A percentile compares a stretch with the other conserved stretches of the same genome.
Evolutionary conservation across 2,888 invertebrate genomes (phyloP).

Genomic region (Drosophila lacicola): DNA sequence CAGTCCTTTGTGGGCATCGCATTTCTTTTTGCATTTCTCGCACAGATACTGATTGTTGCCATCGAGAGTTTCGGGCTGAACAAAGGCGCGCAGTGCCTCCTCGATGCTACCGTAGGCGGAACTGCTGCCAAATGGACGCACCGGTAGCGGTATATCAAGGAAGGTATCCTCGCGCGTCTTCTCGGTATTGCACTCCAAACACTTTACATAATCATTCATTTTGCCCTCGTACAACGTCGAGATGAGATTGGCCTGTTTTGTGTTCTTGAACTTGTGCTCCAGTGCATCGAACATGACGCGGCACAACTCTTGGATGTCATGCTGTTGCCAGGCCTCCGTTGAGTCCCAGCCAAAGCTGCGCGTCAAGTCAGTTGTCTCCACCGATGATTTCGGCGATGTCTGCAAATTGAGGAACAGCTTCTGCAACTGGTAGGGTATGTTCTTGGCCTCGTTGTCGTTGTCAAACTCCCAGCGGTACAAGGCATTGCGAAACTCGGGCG

Average conservation of each 20-base stretch:
- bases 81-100: conserved; percentile 93
- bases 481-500: conserved; percentile 95
- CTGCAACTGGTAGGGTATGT: conserved; percentile 94
- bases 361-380: conserved; percentile 94
- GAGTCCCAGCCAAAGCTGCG: conserved; percentile 96
- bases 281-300: conserved; percentile 96
- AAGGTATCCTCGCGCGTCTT: conserved; percentile 93
- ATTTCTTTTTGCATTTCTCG: conserved; percentile 93
- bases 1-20: conserved; percentile 95
- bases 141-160: conserved; percentile 93
- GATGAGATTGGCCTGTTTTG: conserved; percentile 92
- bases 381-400: conserved; percentile 91
- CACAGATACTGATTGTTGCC: conserved; percentile 95
- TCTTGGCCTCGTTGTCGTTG: conserved; percentile 89
- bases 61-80: conserved; percentile 93
- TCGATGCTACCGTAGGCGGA: conserved; percentile 92
- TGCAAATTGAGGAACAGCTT: conserved; percentile 93
- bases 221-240: conserved; percentile 91
- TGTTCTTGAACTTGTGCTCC: conserved; percentile 93
- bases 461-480: conserved; percentile 93
- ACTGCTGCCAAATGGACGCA: conserved; percentile 92
- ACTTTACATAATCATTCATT: conserved; percentile 95
- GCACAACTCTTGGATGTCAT: conserved; percentile 95
- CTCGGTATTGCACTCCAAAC: conserved; percentile 93
- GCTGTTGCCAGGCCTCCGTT: conserved; percentile 95